Conservation (phyloP, 2,888 invertebrate species). For the Boloria euphrosyne region DNA sequence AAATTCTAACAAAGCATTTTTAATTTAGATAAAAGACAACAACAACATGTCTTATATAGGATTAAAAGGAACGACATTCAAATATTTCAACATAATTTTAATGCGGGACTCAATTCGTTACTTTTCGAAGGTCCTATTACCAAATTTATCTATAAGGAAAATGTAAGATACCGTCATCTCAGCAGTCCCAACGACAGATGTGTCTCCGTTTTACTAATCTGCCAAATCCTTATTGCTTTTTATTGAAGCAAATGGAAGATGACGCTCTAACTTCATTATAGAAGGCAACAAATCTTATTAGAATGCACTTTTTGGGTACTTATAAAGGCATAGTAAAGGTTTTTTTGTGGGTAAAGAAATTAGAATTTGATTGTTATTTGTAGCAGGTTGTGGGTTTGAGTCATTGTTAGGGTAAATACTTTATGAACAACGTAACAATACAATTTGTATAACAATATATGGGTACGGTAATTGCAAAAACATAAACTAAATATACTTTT, state of each 20-base stretch:
- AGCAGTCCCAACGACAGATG: constrained; percentile 34
- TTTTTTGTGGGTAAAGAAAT: neutral
- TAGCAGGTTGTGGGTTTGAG: too few relatives aligned
- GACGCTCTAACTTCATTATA: constrained; percentile 21
- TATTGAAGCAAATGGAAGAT: constrained; percentile 33
- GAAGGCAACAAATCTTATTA: neutral
- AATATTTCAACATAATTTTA: constrained; percentile 2
- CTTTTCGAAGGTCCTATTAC: constrained; percentile 21
- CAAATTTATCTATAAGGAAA: constrained; percentile 37
- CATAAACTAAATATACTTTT: too few relatives aligned
- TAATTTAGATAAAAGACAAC: too few relatives aligned
- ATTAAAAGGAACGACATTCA: neutral
- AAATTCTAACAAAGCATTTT: too few relatives aligned
- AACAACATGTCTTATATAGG: too few relatives aligned
- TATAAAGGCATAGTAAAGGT: constrained; percentile 8
- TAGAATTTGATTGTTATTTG: too few relatives aligned
- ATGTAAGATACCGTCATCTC: constrained; percentile 31
- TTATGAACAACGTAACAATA: too few relatives aligned
- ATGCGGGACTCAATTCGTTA: neutral
- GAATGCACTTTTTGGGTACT: constrained; percentile 9
- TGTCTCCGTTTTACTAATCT: constrained; percentile 36
- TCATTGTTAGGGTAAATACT: too few relatives aligned
- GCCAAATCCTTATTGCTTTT: constrained; percentile 40
- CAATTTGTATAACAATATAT: too few relatives aligned
- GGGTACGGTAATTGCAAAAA: too few relatives aligned